Conservation (phyloP, 2,888 invertebrate species). For the Vannuccia rotundouncinata region DNA sequence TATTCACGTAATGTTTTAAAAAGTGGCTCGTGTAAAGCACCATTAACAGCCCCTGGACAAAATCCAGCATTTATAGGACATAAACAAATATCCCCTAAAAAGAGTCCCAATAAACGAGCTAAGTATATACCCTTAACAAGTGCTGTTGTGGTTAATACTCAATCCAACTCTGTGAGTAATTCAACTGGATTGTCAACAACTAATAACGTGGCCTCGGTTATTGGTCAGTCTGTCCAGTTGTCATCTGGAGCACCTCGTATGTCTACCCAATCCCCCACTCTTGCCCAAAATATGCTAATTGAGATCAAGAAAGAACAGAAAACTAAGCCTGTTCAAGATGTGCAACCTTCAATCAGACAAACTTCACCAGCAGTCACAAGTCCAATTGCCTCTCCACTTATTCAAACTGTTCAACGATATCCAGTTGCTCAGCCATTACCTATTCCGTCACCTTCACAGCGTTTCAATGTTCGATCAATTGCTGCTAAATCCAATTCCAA, state of each 20-base stretch:
- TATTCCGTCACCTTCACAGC: not conserved
- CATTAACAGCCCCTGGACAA: not conserved
- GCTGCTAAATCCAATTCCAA: not conserved
- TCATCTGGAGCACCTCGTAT: not conserved
- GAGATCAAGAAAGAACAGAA: not conserved
- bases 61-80: constrained; percentile 23
- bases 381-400: not conserved
- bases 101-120: not conserved
- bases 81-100: not conserved
- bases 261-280: not conserved
- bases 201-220: not conserved
- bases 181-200: not conserved
- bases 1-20: not conserved
- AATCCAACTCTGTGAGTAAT: not conserved
- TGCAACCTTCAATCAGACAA: not conserved
- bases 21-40: not conserved
- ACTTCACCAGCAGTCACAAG: not conserved
- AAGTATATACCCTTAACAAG: too few species aligned
- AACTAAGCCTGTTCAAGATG: not conserved
- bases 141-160: not conserved
- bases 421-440: not conserved
- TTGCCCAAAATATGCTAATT: not conserved
- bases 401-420: constrained; percentile 1
- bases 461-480: not conserved
- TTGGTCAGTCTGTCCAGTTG: not conserved